A percentile compares a stretch with the other conserved stretches of the same genome.
These are phyloP conservation scores for Temnopleurus reevesii DNA, from an alignment of 53 echinoderm and acorn worm genomes.

Conservation along the genomic window DNA sequence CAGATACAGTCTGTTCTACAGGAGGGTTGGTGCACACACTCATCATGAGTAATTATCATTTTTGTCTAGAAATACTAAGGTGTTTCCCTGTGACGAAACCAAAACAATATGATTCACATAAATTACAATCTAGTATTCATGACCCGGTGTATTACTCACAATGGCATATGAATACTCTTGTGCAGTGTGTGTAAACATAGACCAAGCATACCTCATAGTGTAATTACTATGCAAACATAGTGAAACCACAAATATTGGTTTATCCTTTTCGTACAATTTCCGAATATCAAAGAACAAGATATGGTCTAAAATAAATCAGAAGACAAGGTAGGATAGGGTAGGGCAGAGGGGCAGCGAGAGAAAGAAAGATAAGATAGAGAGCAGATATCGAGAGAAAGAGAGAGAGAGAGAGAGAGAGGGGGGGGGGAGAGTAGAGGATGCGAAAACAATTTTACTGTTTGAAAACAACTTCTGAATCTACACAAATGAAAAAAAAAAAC, in stretches of 20 bases:
- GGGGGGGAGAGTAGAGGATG: background rate
- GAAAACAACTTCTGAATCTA: too few relatives aligned
- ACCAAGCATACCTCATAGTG: background rate
- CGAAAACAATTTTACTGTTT: too few relatives aligned
- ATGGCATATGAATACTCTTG: background rate
- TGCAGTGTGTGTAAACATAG: background rate
- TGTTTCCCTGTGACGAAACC: background rate
- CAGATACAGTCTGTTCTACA: too few relatives aligned
- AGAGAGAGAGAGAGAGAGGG: background rate
- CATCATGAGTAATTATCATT: too few relatives aligned
- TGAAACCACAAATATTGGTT: constrained; percentile 4
- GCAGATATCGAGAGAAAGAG: background rate
- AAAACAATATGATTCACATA: background rate
- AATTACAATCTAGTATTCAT: background rate
- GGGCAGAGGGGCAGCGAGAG: background rate
- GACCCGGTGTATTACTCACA: background rate
- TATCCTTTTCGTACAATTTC: background rate
- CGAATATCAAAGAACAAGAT: too few relatives aligned
- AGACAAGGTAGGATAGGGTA: too few relatives aligned
- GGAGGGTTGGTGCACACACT: too few relatives aligned
- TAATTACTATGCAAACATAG: background rate
- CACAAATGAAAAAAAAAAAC: too few relatives aligned
- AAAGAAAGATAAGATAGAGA: background rate
- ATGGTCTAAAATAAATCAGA: too few relatives aligned
- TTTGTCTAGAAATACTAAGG: background rate